A percentile compares a stretch with the other conserved stretches of the same genome.
These are phyloP conservation scores for Drymonia ruficornis DNA, from an alignment of 2,888 invertebrate genomes.

Conservation along the genomic window DNA sequence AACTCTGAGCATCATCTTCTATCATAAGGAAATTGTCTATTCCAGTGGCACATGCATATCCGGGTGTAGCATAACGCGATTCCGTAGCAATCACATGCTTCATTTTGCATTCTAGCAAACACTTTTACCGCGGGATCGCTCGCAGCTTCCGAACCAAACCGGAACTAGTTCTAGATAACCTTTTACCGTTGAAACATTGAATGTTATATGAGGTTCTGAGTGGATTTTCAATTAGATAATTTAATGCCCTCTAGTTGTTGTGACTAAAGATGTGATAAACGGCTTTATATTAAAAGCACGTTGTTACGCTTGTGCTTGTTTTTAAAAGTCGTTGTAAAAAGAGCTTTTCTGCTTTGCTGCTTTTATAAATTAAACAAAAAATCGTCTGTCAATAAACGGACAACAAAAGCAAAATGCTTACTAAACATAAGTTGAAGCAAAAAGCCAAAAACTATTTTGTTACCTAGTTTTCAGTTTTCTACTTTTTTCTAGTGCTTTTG, in stretches of 20 bases:
- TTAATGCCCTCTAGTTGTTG: background rate
- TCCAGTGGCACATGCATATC: constrained; percentile 43
- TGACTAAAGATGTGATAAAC: background rate
- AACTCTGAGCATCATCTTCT: background rate
- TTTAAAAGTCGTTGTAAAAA: no score
- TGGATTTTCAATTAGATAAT: constrained; percentile 15
- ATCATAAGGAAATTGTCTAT: constrained; percentile 24
- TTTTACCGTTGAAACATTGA: background rate
- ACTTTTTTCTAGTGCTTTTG: no score
- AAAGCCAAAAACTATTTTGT: no score
- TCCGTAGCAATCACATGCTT: constrained; percentile 78
- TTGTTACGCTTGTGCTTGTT: no score
- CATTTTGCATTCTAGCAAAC: constrained; percentile 78
- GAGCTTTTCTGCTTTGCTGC: no score
- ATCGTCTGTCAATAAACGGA: no score
- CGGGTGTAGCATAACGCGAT: constrained; percentile 67
- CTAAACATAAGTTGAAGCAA: no score
- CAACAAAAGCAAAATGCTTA: no score
- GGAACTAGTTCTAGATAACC: background rate
- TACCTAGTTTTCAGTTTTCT: no score
- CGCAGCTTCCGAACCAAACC: background rate
- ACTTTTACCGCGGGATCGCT: constrained; percentile 53
- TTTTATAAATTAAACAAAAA: no score
- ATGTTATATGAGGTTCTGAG: constrained; percentile 1
- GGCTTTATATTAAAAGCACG: no score